Base-by-base conservation (phyloP, 1,140 invertebrate genomes). In the Formica exsecta region DNA sequence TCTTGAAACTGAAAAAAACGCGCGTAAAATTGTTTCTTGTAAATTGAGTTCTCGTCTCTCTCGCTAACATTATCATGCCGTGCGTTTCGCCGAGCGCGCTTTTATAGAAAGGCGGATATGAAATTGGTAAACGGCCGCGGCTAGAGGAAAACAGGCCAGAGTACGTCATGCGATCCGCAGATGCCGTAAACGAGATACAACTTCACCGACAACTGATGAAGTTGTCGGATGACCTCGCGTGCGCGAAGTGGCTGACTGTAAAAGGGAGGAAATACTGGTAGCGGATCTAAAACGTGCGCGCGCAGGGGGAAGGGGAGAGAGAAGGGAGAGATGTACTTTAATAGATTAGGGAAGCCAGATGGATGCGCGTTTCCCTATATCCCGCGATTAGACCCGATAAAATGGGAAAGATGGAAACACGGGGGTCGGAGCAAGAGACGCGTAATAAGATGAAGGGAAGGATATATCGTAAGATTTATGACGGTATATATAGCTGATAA, bases 181-280 rank as follows among this genome's bases (percentile, higher is more conserved):
- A 83, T 74, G 54, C 19, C 79, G 32, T 80, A 70, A 80, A 70
- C 77, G 70, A 44, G 66, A 62, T 74, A 48, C 66, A 41, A 41
- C 25, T 48, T 19, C 11, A 9, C 4, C 2, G 44, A n/a, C 32
- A 32, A 13, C 19, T n/a, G 79, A 86, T 86, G 36, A 68, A 75
- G 70, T 44, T 44, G 38, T 85, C 51, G 16, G 70, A 59, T 68
- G 70, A 75, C 29, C 61, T 87, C 62, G 80, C 86, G 80, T 85
- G 80, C 61, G 70, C 29, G 2, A 83, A 61, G 25, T 48, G 48
- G 51, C 62, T 66, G 77, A 83, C 41, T 22, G 11, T 4, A n/a
- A 8, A 2, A 29, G 70, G 16, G 44, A 22, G 48, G 48, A 36
- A 59, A 57, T 29, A 48, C 1, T 32, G 11, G 5, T 44, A 36